Evolutionary conservation across 1,140 invertebrate species (phyloP).

Genomic region (Gonatopus flavifemur): DNA sequence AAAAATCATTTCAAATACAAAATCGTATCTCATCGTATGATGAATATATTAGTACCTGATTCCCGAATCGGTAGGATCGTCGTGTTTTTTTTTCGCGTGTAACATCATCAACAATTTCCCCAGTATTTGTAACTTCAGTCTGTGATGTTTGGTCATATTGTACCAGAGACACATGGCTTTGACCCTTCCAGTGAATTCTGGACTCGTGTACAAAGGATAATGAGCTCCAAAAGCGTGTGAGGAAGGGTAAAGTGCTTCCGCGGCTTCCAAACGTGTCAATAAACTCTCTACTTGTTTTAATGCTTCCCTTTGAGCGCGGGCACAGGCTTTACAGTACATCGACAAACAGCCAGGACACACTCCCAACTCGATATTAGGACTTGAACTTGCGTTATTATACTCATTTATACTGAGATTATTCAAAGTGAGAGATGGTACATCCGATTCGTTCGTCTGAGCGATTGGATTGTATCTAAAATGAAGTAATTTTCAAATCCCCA

Average conservation of each 20-base stretch:
- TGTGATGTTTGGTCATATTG: slow-evolving; percentile 83
- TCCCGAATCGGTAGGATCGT: slow-evolving; percentile 41
- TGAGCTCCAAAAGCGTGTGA: slow-evolving; percentile 74
- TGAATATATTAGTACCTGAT: slow-evolving; percentile 29
- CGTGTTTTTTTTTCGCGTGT: slow-evolving; percentile 41
- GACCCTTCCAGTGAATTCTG: slow-evolving; percentile 68
- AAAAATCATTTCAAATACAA: background rate
- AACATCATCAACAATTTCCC: slow-evolving; percentile 71
- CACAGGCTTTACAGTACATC: slow-evolving; percentile 70
- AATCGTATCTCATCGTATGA: background rate
- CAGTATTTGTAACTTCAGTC: slow-evolving; percentile 77
- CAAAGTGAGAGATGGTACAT: slow-evolving; percentile 7
- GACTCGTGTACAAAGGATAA: slow-evolving; percentile 71
- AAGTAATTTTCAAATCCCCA: no score
- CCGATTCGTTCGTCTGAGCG: slow-evolving; percentile 6
- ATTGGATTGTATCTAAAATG: slow-evolving; percentile 37
- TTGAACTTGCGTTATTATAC: slow-evolving; percentile 28
- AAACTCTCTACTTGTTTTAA: slow-evolving; percentile 73
- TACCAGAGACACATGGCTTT: slow-evolving; percentile 87
- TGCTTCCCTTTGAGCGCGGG: slow-evolving; percentile 69
- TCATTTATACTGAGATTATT: slow-evolving; percentile 22
- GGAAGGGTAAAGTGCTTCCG: slow-evolving; percentile 82
- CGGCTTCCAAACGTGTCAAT: slow-evolving; percentile 72
- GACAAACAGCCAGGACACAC: slow-evolving; percentile 65
- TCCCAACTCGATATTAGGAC: slow-evolving; percentile 31